These are phyloP conservation scores for Poecilia velifera DNA, from an alignment of 2,797 vertebrate genomes.

Conservation along the genomic window DNA sequence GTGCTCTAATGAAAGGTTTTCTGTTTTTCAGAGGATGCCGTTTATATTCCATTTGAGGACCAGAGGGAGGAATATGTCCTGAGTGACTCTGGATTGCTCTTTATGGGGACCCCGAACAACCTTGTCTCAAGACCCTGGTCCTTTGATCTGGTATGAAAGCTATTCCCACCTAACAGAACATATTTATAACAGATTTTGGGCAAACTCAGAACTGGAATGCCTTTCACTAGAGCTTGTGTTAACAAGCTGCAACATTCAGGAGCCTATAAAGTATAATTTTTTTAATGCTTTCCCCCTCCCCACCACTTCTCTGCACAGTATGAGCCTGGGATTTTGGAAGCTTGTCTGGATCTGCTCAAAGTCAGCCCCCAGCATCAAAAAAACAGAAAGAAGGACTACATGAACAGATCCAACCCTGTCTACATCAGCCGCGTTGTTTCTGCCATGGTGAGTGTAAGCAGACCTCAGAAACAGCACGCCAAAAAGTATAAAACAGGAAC, in stretches of 20 bases:
- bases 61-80: conserved; percentile 79
- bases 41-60: conserved; percentile 73
- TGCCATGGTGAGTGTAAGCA: conserved; percentile 87
- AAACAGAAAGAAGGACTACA: conserved; percentile 77
- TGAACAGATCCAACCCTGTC: conserved; percentile 81
- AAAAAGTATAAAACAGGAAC: background rate
- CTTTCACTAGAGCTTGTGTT: background rate
- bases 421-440: conserved; percentile 91
- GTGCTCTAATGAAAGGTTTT: conserved; percentile 5
- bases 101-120: conserved; percentile 73
- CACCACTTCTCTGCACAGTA: conserved; percentile 77
- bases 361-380: conserved; percentile 85
- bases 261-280: background rate
- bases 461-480: background rate
- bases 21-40: conserved; percentile 73
- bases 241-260: background rate
- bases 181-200: background rate
- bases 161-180: background rate
- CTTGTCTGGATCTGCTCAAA: conserved; percentile 87
- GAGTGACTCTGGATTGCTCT: conserved; percentile 77
- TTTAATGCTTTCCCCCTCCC: background rate
- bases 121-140: conserved; percentile 75
- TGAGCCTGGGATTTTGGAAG: conserved; percentile 85
- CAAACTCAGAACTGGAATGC: background rate
- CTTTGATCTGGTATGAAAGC: conserved; percentile 77